Percentiles rank a stretch among this genome's conserved stretches.
These are phyloP conservation scores for Rhopalosiphum padi DNA, from an alignment of 1,140 invertebrate species.

Conservation along the genomic window DNA sequence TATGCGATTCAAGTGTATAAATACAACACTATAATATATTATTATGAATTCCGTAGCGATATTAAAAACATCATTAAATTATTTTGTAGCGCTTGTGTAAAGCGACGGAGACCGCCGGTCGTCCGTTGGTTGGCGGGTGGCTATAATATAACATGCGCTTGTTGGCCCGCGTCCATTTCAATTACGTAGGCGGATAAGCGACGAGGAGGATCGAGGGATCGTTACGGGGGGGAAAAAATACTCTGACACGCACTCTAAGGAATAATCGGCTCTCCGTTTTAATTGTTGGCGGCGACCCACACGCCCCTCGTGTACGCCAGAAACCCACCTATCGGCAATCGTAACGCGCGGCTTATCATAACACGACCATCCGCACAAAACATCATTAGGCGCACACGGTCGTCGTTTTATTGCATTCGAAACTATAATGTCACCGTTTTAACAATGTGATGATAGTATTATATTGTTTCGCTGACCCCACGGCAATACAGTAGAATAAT, in stretches of 20 bases:
- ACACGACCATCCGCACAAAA: not conserved
- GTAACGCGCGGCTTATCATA: not conserved
- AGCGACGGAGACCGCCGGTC: not conserved
- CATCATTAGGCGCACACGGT: too few relatives aligned
- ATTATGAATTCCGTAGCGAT: too few relatives aligned
- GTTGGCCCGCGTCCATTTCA: not conserved
- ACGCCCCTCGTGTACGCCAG: not conserved
- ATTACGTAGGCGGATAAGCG: not conserved
- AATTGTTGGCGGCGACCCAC: not conserved
- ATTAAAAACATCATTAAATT: not conserved
- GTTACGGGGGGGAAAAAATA: not conserved
- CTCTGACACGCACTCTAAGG: not conserved
- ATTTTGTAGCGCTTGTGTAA: not conserved
- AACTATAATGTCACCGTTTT: too few relatives aligned
- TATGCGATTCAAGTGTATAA: too few relatives aligned
- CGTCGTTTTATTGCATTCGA: too few relatives aligned
- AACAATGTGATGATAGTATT: too few relatives aligned
- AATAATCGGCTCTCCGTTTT: not conserved
- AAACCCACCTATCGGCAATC: not conserved
- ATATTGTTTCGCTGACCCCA: too few relatives aligned
- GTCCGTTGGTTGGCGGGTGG: too few relatives aligned
- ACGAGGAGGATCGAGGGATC: not conserved
- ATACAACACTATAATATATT: too few relatives aligned
- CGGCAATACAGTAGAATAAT: too few relatives aligned
- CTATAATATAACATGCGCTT: not conserved